Evolutionary conservation across 1,140 invertebrate genomes (phyloP).

Genomic region (Hylyphantes graminicola): DNA sequence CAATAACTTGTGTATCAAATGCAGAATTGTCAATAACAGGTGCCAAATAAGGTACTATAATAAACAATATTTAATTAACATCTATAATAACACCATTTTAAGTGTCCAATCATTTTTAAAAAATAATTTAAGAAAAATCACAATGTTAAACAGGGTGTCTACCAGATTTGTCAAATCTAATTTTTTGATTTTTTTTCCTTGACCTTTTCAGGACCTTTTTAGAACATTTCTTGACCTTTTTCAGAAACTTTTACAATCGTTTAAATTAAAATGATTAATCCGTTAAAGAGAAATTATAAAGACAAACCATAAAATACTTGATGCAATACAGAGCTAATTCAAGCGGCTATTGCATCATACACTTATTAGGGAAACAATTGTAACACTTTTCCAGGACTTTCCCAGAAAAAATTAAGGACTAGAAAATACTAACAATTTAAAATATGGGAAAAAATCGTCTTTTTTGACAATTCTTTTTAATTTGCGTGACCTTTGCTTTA

Average conservation of each 20-base stretch:
- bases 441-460: too few relatives aligned
- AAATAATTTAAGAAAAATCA: neutral
- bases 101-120: neutral
- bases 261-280: neutral
- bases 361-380: neutral
- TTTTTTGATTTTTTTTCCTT: too few relatives aligned
- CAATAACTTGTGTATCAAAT: slow-evolving; percentile 30
- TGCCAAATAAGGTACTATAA: slow-evolving; percentile 39
- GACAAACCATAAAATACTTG: neutral
- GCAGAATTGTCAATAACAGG: slow-evolving; percentile 15
- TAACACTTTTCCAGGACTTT: neutral
- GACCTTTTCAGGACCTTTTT: too few relatives aligned
- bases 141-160: neutral
- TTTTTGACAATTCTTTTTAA: too few relatives aligned
- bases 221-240: neutral
- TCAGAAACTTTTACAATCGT: neutral
- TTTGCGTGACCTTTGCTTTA: too few relatives aligned
- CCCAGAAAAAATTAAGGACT: too few relatives aligned
- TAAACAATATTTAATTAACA: neutral
- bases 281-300: neutral
- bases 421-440: too few relatives aligned
- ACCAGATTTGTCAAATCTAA: too few relatives aligned
- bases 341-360: neutral
- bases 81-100: neutral
- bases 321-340: neutral